Conservation (phyloP, 2,113 vertebrate species). For the Atrichornis clamosus region DNA sequence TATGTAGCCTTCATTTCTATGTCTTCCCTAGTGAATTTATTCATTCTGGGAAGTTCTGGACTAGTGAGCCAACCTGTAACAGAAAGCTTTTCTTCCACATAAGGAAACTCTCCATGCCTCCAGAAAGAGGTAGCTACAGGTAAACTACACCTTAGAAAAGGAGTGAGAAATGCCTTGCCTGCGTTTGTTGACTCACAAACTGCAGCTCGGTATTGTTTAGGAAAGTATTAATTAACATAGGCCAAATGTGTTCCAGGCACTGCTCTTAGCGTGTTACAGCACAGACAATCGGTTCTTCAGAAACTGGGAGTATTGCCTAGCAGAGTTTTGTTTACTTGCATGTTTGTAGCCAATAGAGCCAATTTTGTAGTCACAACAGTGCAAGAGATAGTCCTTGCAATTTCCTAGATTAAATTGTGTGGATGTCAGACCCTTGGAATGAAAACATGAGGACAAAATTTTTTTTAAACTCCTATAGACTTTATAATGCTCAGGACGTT, state of each 20-base stretch:
- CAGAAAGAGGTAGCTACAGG: neutral
- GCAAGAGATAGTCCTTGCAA: neutral
- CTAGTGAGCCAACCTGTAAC: neutral
- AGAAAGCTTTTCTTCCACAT: neutral
- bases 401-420: neutral
- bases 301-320: neutral
- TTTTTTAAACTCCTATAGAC: neutral
- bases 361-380: neutral
- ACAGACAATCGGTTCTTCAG: accelerated
- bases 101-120: neutral
- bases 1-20: neutral
- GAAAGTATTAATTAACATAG: neutral
- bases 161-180: neutral
- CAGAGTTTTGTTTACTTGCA: neutral
- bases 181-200: neutral
- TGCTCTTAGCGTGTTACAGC: neutral
- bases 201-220: neutral
- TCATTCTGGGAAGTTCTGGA: neutral
- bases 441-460: neutral
- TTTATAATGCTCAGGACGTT: neutral
- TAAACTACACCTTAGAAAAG: neutral
- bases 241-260: neutral
- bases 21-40: neutral
- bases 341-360: neutral
- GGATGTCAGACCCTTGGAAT: neutral